These are phyloP conservation scores for Gallinago nigripennis DNA, from an alignment of 2,797 vertebrate genomes.

Conservation along the genomic window DNA sequence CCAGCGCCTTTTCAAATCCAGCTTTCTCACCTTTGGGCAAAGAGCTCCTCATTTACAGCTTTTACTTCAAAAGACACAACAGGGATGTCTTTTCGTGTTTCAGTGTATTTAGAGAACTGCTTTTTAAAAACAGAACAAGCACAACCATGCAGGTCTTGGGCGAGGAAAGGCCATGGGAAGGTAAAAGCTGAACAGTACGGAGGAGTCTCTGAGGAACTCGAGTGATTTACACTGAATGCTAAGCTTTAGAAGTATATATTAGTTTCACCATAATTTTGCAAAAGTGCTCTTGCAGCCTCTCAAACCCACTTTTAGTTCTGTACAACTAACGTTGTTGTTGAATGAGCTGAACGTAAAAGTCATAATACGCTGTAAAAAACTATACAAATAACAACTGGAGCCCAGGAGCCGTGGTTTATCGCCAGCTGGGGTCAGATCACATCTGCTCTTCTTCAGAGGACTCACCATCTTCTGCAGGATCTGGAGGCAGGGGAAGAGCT, in stretches of 20 bases:
- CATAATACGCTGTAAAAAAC: neutral
- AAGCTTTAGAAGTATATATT: neutral
- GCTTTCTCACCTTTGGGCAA: neutral
- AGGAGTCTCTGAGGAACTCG: neutral
- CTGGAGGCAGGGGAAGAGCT: conserved; percentile 44
- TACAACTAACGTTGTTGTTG: neutral
- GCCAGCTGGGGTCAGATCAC: neutral
- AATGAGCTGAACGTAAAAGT: neutral
- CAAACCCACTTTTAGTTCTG: neutral
- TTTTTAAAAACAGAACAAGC: conserved; percentile 9
- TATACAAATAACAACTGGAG: neutral
- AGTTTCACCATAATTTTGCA: neutral
- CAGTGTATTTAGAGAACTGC: neutral
- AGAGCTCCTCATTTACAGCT: neutral
- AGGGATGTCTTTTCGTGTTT: neutral
- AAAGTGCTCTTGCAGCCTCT: neutral
- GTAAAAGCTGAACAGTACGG: neutral
- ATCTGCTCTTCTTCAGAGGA: conserved; percentile 1
- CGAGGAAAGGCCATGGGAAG: conserved; percentile 14
- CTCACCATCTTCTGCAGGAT: conserved; percentile 25
- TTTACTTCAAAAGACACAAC: neutral
- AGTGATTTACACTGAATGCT: neutral
- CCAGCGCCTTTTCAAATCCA: neutral
- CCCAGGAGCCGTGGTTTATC: neutral
- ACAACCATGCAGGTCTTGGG: neutral